Evolutionary conservation across 1,140 invertebrate genomes (phyloP).

Genomic region (Listronotus bonariensis): DNA sequence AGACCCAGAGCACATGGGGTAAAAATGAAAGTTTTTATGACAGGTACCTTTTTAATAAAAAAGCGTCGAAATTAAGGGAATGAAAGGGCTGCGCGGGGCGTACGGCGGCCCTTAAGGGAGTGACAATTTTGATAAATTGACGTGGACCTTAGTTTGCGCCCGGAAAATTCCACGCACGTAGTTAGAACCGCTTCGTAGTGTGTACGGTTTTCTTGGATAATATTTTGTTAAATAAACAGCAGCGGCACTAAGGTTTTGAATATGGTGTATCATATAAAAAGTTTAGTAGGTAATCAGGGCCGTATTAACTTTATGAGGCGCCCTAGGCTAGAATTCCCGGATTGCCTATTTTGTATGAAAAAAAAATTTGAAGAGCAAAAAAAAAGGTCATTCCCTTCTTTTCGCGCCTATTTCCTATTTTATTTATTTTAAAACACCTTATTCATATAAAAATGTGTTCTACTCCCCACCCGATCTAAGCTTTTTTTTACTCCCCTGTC

Average conservation of each 20-base stretch:
- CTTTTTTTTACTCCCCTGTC: too few relatives aligned
- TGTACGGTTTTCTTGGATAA: constrained; percentile 25
- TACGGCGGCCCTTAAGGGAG: constrained; percentile 1
- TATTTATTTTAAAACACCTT: too few relatives aligned
- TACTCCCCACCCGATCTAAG: too few relatives aligned
- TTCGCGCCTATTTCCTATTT: too few relatives aligned
- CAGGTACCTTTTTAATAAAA: constrained; percentile 34
- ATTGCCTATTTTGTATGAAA: too few relatives aligned
- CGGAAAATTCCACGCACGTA: constrained; percentile 28
- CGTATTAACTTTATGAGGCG: too few relatives aligned
- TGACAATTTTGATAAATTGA: constrained; percentile 37
- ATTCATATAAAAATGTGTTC: too few relatives aligned
- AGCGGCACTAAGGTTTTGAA: not conserved
- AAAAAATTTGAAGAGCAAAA: too few relatives aligned
- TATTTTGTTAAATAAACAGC: constrained; percentile 17
- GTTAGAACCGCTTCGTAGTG: constrained; percentile 28
- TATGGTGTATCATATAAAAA: too few relatives aligned
- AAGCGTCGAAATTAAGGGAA: constrained; percentile 28
- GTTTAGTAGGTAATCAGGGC: too few relatives aligned
- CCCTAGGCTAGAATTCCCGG: too few relatives aligned
- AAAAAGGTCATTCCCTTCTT: too few relatives aligned
- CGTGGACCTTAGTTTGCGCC: constrained; percentile 16
- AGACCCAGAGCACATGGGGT: constrained; percentile 19
- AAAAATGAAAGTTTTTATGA: constrained; percentile 36
- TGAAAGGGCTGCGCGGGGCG: constrained; percentile 2